Evolutionary conservation across 2,113 vertebrate species (phyloP).

Genomic region (Neodontobutis hainanensis): DNA sequence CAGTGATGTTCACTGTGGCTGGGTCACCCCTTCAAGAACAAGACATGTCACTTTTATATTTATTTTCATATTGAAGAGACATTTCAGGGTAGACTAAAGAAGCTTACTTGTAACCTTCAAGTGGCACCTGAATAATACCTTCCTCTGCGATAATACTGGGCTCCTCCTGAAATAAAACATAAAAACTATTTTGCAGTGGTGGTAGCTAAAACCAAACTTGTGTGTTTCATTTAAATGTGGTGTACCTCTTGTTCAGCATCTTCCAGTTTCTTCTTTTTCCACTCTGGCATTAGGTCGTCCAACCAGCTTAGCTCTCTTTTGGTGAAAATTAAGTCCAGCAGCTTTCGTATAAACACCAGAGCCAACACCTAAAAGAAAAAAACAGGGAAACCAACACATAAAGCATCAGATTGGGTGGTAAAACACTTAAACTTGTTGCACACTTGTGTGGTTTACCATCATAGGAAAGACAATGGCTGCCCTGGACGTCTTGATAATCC

Average conservation of each 20-base stretch:
- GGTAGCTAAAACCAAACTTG: neutral
- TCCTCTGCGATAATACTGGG: slow-evolving; percentile 96
- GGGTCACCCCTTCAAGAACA: slow-evolving; percentile 87
- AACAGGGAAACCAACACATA: neutral
- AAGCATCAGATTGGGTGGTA: neutral
- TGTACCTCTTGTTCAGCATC: slow-evolving; percentile 93
- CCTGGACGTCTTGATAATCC: slow-evolving; percentile 96
- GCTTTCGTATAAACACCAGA: slow-evolving; percentile 94
- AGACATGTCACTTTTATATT: neutral
- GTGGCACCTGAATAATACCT: slow-evolving; percentile 91
- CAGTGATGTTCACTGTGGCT: slow-evolving; percentile 97
- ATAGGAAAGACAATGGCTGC: slow-evolving; percentile 98
- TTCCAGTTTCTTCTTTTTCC: slow-evolving; percentile 99
- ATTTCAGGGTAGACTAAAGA: slow-evolving; percentile 10
- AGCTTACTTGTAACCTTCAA: slow-evolving; percentile 93
- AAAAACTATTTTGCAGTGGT: neutral
- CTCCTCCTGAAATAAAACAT: slow-evolving; percentile 83
- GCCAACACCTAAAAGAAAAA: slow-evolving; percentile 87
- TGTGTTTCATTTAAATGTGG: neutral
- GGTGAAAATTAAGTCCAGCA: slow-evolving; percentile 94
- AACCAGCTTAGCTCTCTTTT: slow-evolving; percentile 98
- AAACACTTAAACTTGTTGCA: neutral
- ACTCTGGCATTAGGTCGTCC: slow-evolving; percentile 98
- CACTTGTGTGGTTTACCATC: slow-evolving; percentile 84
- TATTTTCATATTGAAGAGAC: neutral